Conservation (phyloP, 2,797 vertebrate genomes). For the Schizopygopsis malacanthus region DNA sequence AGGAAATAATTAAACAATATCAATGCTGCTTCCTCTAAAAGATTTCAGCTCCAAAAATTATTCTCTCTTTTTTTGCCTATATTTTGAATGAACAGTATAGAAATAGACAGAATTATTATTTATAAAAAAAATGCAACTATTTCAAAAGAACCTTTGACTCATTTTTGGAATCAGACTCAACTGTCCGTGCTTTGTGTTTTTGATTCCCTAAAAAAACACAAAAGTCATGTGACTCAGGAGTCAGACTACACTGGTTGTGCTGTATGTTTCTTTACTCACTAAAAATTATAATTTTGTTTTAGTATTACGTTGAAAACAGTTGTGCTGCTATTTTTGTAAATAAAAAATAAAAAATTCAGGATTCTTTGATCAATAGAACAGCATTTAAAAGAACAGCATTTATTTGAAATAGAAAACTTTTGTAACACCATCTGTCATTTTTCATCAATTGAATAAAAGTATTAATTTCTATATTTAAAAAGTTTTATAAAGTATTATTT, state of each 20-base stretch:
- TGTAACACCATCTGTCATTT: neutral
- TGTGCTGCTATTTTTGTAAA: neutral
- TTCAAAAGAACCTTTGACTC: neutral
- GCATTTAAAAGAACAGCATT: neutral
- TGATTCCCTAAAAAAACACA: neutral
- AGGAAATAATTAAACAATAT: neutral
- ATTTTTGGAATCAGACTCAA: neutral
- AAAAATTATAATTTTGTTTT: neutral
- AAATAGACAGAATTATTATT: neutral
- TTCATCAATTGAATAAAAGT: neutral
- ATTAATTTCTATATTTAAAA: neutral
- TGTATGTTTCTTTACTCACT: neutral
- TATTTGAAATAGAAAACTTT: neutral
- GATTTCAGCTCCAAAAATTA: neutral
- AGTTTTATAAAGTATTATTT: no score
- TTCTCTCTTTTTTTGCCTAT: neutral
- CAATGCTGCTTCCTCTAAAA: neutral
- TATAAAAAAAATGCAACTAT: neutral
- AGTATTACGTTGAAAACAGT: neutral
- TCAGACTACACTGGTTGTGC: neutral
- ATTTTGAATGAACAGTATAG: neutral
- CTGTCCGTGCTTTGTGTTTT: neutral
- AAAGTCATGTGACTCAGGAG: neutral
- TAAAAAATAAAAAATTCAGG: neutral
- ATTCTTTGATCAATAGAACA: neutral